Evolutionary conservation across 2,888 invertebrate genomes (phyloP).

Genomic region (Galeopsomyia nigrocyanea): DNA sequence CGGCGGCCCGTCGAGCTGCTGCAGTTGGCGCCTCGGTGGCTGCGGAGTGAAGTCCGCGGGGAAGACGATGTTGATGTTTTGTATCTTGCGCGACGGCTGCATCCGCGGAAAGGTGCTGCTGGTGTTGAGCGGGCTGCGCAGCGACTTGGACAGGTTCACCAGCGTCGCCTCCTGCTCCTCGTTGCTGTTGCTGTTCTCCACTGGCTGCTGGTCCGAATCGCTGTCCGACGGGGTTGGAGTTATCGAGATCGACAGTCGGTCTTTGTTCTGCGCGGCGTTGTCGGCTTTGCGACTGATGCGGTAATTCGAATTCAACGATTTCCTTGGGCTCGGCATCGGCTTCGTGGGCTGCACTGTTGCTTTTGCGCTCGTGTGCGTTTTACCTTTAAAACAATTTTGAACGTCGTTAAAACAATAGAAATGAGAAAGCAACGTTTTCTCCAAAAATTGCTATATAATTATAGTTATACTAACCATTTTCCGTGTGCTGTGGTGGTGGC

Average conservation of each 20-base stretch:
- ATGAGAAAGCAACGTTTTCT: too few relatives aligned
- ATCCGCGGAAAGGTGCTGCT: slow-evolving; percentile 57
- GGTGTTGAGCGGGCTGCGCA: background rate
- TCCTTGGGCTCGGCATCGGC: background rate
- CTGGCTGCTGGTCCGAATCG: background rate
- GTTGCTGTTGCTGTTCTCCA: background rate
- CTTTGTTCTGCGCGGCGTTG: background rate
- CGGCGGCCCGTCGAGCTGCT: too few relatives aligned
- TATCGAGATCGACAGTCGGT: background rate
- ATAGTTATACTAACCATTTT: too few relatives aligned
- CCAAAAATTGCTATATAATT: too few relatives aligned
- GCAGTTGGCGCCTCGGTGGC: background rate
- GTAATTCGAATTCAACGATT: background rate
- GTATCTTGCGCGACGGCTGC: slow-evolving; percentile 57
- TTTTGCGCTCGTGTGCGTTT: background rate
- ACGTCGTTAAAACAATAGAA: too few relatives aligned
- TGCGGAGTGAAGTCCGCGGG: slow-evolving; percentile 10
- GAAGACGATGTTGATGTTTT: slow-evolving; percentile 56
- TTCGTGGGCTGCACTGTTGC: slow-evolving; percentile 8
- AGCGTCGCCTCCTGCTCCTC: background rate
- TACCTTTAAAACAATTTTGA: too few relatives aligned
- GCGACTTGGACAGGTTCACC: background rate
- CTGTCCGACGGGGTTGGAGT: slow-evolving; percentile 1
- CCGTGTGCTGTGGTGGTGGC: too few relatives aligned
- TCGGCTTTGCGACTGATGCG: background rate